Evolutionary conservation across 2,888 invertebrate genomes (phyloP).

Genomic region (Nymphalis polychloros): DNA sequence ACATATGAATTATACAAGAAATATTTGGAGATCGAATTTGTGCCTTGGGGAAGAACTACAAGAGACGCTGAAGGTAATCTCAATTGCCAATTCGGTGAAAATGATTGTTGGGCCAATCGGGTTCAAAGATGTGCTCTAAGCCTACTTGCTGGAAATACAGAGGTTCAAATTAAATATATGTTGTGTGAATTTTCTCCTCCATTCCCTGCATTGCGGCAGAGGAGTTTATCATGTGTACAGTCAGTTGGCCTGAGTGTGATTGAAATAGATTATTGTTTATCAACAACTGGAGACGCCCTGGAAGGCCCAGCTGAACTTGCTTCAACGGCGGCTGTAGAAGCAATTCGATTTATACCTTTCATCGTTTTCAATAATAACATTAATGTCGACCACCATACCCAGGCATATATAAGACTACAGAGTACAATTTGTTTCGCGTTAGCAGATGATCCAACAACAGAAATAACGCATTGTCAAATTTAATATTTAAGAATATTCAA

Average conservation of each 20-base stretch:
- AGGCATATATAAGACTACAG: constrained; percentile 48
- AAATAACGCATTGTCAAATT: constrained; percentile 50
- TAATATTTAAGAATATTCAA: constrained; percentile 7
- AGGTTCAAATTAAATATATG: constrained; percentile 64
- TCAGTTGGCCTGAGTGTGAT: constrained; percentile 55
- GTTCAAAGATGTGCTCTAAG: constrained; percentile 66
- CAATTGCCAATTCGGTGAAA: constrained; percentile 56
- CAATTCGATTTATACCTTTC: constrained; percentile 60
- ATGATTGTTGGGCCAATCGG: constrained; percentile 72
- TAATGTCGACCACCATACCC: constrained; percentile 43
- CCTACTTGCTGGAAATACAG: constrained; percentile 54
- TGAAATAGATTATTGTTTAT: constrained; percentile 60
- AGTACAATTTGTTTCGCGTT: constrained; percentile 63
- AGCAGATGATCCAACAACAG: constrained; percentile 55
- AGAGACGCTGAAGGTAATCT: constrained; percentile 50
- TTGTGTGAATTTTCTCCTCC: constrained; percentile 63
- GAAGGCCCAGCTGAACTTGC: constrained; percentile 49
- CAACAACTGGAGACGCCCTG: constrained; percentile 47
- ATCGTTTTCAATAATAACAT: constrained; percentile 58
- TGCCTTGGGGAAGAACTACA: constrained; percentile 70
- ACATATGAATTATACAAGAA: constrained; percentile 57
- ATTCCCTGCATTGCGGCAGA: constrained; percentile 48
- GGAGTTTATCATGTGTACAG: constrained; percentile 59
- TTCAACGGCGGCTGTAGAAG: constrained; percentile 49
- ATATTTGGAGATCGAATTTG: constrained; percentile 64